Evolutionary conservation across 2,113 vertebrate genomes (phyloP).

Genomic region (Mirza zaza): DNA sequence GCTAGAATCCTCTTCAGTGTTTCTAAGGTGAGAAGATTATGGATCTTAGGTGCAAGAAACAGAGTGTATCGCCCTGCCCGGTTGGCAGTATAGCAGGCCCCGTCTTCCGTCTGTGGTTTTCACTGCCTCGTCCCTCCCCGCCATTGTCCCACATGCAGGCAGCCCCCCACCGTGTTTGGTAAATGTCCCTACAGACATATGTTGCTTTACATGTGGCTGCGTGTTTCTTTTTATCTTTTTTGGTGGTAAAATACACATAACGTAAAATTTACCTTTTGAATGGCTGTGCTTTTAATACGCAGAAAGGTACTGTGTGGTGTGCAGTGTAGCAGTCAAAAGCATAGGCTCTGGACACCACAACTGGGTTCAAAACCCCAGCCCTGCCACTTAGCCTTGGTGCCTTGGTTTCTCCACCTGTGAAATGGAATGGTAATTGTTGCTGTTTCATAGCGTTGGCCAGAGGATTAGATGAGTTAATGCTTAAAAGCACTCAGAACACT

Average conservation of each 20-base stretch:
- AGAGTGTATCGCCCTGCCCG: not conserved
- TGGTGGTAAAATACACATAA: not conserved
- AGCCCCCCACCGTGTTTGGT: not conserved
- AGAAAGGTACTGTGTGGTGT: not conserved
- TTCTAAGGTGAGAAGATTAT: not conserved
- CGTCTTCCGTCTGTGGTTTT: not conserved
- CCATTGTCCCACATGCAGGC: not conserved
- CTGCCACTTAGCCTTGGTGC: not conserved
- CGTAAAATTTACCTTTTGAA: not conserved
- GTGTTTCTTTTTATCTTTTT: not conserved
- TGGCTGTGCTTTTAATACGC: not conserved
- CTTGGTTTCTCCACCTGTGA: not conserved
- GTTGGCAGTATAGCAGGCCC: not conserved
- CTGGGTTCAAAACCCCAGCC: not conserved
- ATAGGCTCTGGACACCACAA: not conserved
- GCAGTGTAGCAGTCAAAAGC: not conserved
- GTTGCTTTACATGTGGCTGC: not conserved
- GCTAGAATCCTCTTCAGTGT: not conserved
- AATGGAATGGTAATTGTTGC: not conserved
- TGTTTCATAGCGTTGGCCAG: not conserved
- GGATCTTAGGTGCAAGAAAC: not conserved
- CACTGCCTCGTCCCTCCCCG: rapidly evolving
- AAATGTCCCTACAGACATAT: not conserved
- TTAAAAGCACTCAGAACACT: not conserved
- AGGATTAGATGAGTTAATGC: not conserved